Base-by-base conservation (phyloP, 1,140 invertebrate genomes). In the Acyrthosiphon pisum region DNA sequence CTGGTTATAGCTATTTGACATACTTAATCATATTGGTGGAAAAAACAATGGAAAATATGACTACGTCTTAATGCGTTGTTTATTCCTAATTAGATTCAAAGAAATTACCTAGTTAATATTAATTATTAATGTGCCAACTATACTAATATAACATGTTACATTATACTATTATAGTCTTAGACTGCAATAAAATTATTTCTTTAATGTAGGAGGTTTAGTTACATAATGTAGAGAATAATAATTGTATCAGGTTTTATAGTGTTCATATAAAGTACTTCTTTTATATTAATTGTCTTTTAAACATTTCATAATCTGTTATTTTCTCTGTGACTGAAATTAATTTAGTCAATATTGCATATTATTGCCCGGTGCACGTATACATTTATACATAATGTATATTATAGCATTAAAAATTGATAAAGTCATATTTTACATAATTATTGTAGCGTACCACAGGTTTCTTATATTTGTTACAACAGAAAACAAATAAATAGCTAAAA, bases 91-190 rank as follows among this genome's bases (percentile, higher is more conserved):
- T 9, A 86, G 22, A 86, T 86, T 86, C 83, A 41, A 14, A 30
- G 83, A 44, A 86, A 41, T 83, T 37, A 41, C 37, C 60, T 76
- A 86, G 9, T 86, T 86, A 86, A 86, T 86, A 86, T 86, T 86
- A 44, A 86, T 86, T 86, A 86, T 86, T 86, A 44, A 86, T 86
- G 83, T 86, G 44, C n/a, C 60, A 76, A 76, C 60, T n/a, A n/a
- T 2, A 76, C n/a, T 76, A n/a, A 76, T 76, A 76, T 26, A 86
- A 44, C 37, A 44, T 44, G 11, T 41, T 86, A 44, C 41, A 86
- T 86, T 37, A 30, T 44, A 26, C 9, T 86, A 86, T 86, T 37
- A 30, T 44, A 26, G 23, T 86, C 9, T 44, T 86, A 2, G 22
- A 26, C 35, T 44, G 26, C 41, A 30, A 86, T 44, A 44, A 44